phyloP scores from a whole-genome alignment of 2,888 invertebrate species.

The Urechis unicinctus region DNA sequence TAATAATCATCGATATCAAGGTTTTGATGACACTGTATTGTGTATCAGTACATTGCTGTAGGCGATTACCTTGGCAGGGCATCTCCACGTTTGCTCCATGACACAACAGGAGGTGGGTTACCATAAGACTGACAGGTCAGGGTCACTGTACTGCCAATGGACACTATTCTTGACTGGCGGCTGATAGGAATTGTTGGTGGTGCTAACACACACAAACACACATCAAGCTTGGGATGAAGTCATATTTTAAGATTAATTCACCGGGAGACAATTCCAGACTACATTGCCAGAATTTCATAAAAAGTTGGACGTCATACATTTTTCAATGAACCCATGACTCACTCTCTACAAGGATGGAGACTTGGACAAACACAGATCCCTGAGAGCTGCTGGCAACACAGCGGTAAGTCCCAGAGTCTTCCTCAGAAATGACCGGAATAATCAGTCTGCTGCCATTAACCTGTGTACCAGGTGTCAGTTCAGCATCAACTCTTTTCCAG shows the following conservation, averaged over 20 bases:
- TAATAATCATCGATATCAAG: not conserved
- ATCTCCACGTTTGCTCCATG: slow-evolving; percentile 39
- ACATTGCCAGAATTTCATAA: too few relatives aligned
- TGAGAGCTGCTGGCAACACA: slow-evolving; percentile 60
- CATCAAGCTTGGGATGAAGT: not conserved
- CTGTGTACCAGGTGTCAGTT: slow-evolving; percentile 31
- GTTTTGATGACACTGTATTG: not conserved
- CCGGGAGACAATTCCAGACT: too few relatives aligned
- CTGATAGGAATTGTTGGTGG: slow-evolving; percentile 30
- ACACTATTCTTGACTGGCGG: slow-evolving; percentile 55
- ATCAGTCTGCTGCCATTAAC: slow-evolving; percentile 58
- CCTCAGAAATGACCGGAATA: slow-evolving; percentile 57
- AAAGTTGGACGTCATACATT: too few relatives aligned
- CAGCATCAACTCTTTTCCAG: slow-evolving; percentile 60
- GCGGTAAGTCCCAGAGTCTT: slow-evolving; percentile 65
- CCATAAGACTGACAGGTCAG: slow-evolving; percentile 68
- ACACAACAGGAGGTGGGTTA: slow-evolving; percentile 56
- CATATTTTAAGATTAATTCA: too few relatives aligned
- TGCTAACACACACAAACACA: slow-evolving; percentile 18
- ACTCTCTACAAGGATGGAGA: slow-evolving; percentile 31
- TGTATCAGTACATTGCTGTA: not conserved
- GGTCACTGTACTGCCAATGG: slow-evolving; percentile 61
- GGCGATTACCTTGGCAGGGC: slow-evolving; percentile 38
- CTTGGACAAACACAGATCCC: slow-evolving; percentile 58
- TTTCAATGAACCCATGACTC: not conserved